A percentile compares a stretch with the other conserved stretches of the same genome.
These are phyloP conservation scores for Cyanoderma ruficeps DNA, from an alignment of 2,113 vertebrate species.

Conservation along the genomic window DNA sequence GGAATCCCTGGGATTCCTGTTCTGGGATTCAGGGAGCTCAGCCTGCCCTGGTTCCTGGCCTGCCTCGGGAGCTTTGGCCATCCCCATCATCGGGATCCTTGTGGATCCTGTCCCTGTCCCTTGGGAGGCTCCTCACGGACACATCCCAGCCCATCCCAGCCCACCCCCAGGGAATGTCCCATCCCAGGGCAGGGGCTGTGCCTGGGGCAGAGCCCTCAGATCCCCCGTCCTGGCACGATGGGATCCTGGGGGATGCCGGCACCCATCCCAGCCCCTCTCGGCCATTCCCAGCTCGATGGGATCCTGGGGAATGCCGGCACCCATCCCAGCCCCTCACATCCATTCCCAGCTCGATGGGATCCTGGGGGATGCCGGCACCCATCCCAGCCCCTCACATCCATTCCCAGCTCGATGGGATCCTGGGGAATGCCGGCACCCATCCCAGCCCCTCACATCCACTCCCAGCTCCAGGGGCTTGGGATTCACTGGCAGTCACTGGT, in stretches of 20 bases:
- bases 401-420: background rate
- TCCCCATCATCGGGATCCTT: fast-evolving
- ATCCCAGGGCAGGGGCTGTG: background rate
- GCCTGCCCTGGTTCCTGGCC: background rate
- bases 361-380: background rate
- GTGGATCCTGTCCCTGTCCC: background rate
- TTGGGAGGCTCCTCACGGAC: background rate
- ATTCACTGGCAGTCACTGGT: background rate
- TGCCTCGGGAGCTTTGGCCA: fast-evolving
- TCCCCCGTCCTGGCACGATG: background rate
- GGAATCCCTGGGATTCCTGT: background rate
- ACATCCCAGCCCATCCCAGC: background rate
- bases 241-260: background rate
- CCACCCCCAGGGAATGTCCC: background rate
- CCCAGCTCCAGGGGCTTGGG: background rate
- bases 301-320: background rate
- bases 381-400: background rate
- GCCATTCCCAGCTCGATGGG: background rate
- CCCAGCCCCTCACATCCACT: background rate
- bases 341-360: background rate
- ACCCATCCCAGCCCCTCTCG: fast-evolving
- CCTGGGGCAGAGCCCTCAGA: background rate
- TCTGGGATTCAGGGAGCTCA: background rate
- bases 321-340: background rate
- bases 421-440: background rate